These are phyloP conservation scores for Miichthys miiuy DNA, from an alignment of 2,797 vertebrate species.

Conservation along the genomic window DNA sequence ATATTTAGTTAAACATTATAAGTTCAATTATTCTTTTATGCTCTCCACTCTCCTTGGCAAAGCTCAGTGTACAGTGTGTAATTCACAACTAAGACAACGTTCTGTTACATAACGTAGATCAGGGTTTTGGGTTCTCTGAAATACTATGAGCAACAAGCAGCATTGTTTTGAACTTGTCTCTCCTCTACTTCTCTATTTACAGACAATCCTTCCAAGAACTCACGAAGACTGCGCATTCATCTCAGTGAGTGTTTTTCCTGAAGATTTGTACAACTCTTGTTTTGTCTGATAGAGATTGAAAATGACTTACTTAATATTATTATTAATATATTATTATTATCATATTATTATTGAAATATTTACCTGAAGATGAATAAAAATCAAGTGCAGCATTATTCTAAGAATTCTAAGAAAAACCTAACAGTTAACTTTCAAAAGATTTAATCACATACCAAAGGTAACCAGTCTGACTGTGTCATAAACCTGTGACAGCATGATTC, in stretches of 20 bases:
- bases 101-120: not conserved
- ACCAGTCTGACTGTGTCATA: too few relatives aligned
- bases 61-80: not conserved
- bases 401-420: not conserved
- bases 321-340: too few relatives aligned
- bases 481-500: not conserved
- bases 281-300: not conserved
- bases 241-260: constrained; percentile 48
- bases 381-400: not conserved
- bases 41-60: not conserved
- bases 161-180: constrained; percentile 1
- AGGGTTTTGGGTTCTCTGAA: not conserved
- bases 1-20: not conserved
- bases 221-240: not conserved
- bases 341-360: too few relatives aligned
- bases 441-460: not conserved
- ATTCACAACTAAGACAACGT: not conserved
- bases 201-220: not conserved
- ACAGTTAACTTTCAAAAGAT: not conserved
- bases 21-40: not conserved
- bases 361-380: not conserved
- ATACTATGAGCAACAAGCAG: not conserved
- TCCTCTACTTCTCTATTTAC: not conserved
- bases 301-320: too few relatives aligned
- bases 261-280: not conserved